Conservation (phyloP, 2,797 vertebrate genomes). For the Aselliscus stoliczkanus region DNA sequence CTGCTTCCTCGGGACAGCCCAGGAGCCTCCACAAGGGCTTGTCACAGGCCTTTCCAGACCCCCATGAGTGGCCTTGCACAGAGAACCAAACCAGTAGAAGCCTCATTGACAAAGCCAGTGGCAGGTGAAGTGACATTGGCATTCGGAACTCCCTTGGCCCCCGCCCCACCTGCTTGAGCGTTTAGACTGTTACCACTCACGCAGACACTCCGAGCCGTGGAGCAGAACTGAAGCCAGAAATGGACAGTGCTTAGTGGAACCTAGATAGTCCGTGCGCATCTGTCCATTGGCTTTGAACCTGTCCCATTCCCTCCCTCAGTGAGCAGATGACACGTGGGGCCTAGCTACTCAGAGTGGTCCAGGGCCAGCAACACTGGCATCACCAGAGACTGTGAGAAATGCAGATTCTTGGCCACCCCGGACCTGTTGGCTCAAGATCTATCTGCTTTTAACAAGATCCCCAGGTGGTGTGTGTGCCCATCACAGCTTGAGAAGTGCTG, state of each 20-base stretch:
- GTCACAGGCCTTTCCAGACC: neutral
- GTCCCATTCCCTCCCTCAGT: accelerated
- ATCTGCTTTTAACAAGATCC: neutral
- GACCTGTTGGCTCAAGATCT: neutral
- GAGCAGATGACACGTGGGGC: neutral
- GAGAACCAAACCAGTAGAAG: neutral
- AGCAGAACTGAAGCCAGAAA: neutral
- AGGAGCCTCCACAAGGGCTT: neutral
- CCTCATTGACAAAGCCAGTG: neutral
- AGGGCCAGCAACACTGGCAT: too few relatives aligned
- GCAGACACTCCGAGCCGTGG: neutral
- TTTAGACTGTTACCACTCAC: neutral
- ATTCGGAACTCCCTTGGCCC: neutral
- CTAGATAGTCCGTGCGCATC: accelerated
- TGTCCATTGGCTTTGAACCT: neutral
- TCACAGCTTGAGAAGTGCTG: neutral
- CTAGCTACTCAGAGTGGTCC: neutral
- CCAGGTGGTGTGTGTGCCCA: neutral
- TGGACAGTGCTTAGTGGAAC: neutral
- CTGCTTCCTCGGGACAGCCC: conserved; percentile 45
- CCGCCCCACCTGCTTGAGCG: neutral
- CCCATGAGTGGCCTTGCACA: accelerated
- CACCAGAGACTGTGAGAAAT: neutral
- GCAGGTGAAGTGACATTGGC: neutral
- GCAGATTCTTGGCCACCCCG: neutral